phyloP scores from a whole-genome alignment of 2,113 vertebrate genomes.

The Formicarius rufipectus region DNA sequence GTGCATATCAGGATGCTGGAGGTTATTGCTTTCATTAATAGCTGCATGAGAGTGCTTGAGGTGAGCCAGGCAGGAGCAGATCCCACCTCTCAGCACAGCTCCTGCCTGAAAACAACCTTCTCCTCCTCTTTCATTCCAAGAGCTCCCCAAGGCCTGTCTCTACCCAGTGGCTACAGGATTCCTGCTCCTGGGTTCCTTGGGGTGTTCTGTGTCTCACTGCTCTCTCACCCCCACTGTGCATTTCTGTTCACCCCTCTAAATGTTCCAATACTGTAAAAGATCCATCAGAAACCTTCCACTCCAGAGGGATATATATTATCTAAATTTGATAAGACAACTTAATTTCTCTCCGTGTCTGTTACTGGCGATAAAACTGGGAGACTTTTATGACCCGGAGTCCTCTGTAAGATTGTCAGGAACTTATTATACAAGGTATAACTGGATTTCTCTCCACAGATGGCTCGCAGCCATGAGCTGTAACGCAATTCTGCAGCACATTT shows the following conservation, averaged over 20 bases:
- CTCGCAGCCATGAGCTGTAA: conserved; percentile 80
- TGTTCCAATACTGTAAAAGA: conserved; percentile 63
- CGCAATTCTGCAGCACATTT: conserved; percentile 76
- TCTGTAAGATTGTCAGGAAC: conserved; percentile 83
- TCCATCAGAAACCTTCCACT: conserved; percentile 68
- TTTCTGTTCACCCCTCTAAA: conserved; percentile 36
- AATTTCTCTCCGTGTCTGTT: conserved; percentile 84
- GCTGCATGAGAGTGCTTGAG: neutral
- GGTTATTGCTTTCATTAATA: neutral
- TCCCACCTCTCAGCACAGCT: neutral
- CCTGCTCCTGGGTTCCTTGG: neutral
- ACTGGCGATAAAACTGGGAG: conserved; percentile 81
- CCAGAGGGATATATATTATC: conserved; percentile 83
- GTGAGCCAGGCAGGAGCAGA: neutral
- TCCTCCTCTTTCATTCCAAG: neutral
- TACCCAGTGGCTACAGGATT: fast-evolving
- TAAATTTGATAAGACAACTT: conserved; percentile 86
- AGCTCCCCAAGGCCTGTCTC: neutral
- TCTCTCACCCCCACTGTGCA: neutral
- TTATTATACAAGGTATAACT: conserved; percentile 86
- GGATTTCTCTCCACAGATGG: conserved; percentile 83
- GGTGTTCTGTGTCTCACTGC: neutral
- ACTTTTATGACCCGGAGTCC: conserved; percentile 82
- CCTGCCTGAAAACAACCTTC: neutral
- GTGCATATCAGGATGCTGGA: neutral